phyloP scores from a whole-genome alignment of 2,113 vertebrate species.

The Takifugu bimaculatus region DNA sequence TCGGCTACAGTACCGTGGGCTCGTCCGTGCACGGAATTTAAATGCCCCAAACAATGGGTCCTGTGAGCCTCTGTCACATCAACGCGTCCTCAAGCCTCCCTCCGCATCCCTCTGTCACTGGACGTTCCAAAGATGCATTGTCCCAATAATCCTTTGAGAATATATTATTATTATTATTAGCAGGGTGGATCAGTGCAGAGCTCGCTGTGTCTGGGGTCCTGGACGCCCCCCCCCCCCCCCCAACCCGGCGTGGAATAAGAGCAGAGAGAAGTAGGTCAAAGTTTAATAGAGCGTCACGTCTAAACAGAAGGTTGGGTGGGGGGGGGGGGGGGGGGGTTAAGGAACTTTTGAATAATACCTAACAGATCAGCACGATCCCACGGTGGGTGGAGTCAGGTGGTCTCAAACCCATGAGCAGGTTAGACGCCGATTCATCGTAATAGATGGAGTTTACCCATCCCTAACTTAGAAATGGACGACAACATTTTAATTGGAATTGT shows the following conservation, averaged over 20 bases:
- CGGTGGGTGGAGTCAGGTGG: background rate
- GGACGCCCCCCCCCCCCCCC: background rate
- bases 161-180: slow-evolving; percentile 28
- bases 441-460: too few species aligned
- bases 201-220: slow-evolving; percentile 33
- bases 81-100: slow-evolving; percentile 38
- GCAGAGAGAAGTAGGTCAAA: slow-evolving; percentile 68
- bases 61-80: slow-evolving; percentile 28
- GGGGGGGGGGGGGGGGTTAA: slow-evolving; percentile 12
- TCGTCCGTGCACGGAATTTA: slow-evolving; percentile 25
- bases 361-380: background rate
- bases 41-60: slow-evolving; percentile 40
- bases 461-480: too few species aligned
- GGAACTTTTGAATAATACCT: slow-evolving; percentile 1
- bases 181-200: slow-evolving; percentile 30
- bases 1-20: slow-evolving; percentile 8
- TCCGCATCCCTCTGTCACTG: slow-evolving; percentile 39
- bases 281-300: slow-evolving; percentile 69
- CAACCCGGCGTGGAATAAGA: slow-evolving; percentile 23
- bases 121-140: slow-evolving; percentile 55
- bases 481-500: too few species aligned
- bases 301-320: slow-evolving; percentile 41
- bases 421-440: too few species aligned
- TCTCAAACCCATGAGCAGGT: background rate
- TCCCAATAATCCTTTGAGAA: slow-evolving; percentile 52